These are phyloP conservation scores for Hylaeus anthracinus DNA, from an alignment of 1,140 invertebrate genomes.

Conservation along the genomic window DNA sequence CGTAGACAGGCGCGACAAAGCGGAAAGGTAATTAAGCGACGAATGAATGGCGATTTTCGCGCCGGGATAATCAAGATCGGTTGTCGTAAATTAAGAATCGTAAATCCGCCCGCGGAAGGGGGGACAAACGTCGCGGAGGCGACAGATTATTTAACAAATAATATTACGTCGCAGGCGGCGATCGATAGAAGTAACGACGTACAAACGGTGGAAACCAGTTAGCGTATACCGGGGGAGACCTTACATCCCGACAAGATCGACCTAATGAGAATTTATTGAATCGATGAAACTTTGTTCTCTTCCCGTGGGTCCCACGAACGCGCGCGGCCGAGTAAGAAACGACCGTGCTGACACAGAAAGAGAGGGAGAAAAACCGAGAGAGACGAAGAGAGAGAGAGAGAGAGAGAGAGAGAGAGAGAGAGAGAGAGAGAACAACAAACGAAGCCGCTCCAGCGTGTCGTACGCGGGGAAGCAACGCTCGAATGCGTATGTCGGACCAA, in stretches of 20 bases:
- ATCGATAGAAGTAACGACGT: constrained; percentile 40
- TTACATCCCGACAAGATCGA: constrained; percentile 55
- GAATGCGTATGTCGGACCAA: constrained; percentile 43
- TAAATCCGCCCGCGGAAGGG: constrained; percentile 2
- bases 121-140: constrained; percentile 21
- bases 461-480: constrained; percentile 38
- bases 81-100: not conserved
- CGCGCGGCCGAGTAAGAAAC: constrained; percentile 44
- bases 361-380: too few species aligned
- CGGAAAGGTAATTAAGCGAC: constrained; percentile 7
- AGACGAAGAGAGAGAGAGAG: too few species aligned
- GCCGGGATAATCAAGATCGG: not conserved
- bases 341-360: not conserved
- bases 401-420: constrained; percentile 11
- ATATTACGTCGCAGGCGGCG: constrained; percentile 11
- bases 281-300: constrained; percentile 61
- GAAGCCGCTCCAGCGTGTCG: constrained; percentile 44
- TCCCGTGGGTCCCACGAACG: constrained; percentile 40
- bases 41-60: not conserved
- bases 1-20: not conserved
- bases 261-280: constrained; percentile 65
- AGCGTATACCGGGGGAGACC: constrained; percentile 47
- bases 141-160: constrained; percentile 51
- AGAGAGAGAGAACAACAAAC: constrained; percentile 38
- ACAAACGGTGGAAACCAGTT: constrained; percentile 48